Base-by-base conservation (phyloP, 2,797 vertebrate species). In the Vespertilio murinus region DNA sequence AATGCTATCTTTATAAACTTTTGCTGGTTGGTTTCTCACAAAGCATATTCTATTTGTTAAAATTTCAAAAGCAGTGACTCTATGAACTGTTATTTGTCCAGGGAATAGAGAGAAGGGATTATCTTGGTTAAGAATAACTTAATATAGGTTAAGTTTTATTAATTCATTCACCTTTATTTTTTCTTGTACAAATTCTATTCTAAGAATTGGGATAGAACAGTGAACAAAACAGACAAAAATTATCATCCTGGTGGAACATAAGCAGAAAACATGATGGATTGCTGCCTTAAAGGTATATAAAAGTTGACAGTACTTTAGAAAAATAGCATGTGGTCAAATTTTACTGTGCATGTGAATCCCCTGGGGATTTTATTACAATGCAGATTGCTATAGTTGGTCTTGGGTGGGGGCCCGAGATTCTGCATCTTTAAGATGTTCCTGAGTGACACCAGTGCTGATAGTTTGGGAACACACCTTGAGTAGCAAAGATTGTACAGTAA, bases 1-100 rank as follows among this genome's bases (percentile, higher is more conserved):
- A 88, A 86, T 77, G 90, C 5, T 74, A 6, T 94, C 42, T 90
- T 87, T 78, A 88, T 80, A 9, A 94, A 80, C 49, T 93, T 86
- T 90, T 74, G 30, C 12, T 78, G 42, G 16, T 54, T 90, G 14
- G 18, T 82, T 78, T 88, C 69, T 78, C 23, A n/a, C 10, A 65
- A 87, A 80, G 14, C 65, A 79, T 75, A 71, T 74, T 71, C 33
- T 87, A 30, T 25, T 78, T 85, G n/a, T 88, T 92, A 90, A 90
- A 70, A 93, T 84, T n/a, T 52, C 59, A 23, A 64, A 71, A 71
- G 28, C 56, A 10, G 13, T 83, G 59, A 64, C 49, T 86, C 49
- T 86, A 47, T 75, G 28, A 56, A 61, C 8, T 80, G 6, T 79
- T 16, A 71, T 89, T 74, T 69, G 7, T 88, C 52, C 42, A 73